Evolutionary conservation across 2,113 vertebrate genomes (phyloP).

Genomic region (Rousettus leschenaultii): DNA sequence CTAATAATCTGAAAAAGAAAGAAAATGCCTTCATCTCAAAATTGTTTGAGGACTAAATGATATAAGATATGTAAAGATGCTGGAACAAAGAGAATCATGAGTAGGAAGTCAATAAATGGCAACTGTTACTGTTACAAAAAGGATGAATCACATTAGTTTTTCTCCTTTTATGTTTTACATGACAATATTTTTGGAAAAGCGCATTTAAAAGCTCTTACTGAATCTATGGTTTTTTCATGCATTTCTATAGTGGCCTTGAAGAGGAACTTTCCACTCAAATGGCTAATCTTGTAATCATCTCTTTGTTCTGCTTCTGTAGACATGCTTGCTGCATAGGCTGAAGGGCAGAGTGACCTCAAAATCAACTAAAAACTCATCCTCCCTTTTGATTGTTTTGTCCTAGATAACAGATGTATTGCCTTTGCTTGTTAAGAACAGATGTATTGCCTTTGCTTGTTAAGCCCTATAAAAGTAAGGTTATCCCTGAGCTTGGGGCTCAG

Average conservation of each 20-base stretch:
- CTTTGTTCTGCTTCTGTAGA: too few relatives aligned
- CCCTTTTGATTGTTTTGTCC: too few relatives aligned
- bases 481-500: too few relatives aligned
- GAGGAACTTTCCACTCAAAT: too few relatives aligned
- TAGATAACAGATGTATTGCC: too few relatives aligned
- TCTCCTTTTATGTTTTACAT: neutral
- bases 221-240: neutral
- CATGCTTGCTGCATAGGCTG: too few relatives aligned
- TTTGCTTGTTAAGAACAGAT: too few relatives aligned
- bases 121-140: neutral
- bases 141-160: neutral
- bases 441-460: too few relatives aligned
- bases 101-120: neutral
- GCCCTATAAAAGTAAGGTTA: too few relatives aligned
- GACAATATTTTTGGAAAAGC: slow-evolving; percentile 2
- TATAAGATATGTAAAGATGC: neutral
- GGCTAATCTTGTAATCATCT: too few relatives aligned
- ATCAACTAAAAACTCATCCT: too few relatives aligned
- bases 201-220: neutral
- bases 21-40: neutral
- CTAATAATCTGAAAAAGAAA: neutral
- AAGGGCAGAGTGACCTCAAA: too few relatives aligned
- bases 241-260: neutral
- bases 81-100: neutral
- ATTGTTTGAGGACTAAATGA: neutral